Evolutionary conservation across 2,797 vertebrate species (phyloP).

Genomic region (Aratinga solstitialis): DNA sequence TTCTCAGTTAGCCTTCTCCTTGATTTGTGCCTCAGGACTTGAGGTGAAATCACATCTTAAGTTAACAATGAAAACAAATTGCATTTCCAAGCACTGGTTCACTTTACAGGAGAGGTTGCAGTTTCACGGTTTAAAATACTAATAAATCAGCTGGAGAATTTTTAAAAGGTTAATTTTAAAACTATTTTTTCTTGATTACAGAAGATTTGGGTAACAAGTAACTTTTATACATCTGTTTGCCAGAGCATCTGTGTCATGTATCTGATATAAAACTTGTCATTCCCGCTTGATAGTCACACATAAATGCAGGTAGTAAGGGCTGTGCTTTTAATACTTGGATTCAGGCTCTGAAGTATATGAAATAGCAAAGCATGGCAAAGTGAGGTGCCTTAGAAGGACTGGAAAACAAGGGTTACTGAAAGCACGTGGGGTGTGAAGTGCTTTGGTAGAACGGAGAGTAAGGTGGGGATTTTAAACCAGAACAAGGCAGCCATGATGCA

Average conservation of each 20-base stretch:
- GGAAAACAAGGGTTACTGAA: background rate
- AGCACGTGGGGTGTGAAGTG: rapidly evolving
- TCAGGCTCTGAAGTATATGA: background rate
- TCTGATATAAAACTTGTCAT: background rate
- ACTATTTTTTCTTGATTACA: background rate
- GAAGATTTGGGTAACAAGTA: background rate
- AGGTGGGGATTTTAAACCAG: background rate
- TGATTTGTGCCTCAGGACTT: background rate
- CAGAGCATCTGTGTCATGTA: background rate
- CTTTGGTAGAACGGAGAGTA: background rate
- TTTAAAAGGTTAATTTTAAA: background rate
- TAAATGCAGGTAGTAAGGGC: background rate
- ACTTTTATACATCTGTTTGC: background rate
- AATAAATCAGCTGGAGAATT: background rate
- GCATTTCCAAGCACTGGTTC: background rate
- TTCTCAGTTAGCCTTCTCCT: background rate
- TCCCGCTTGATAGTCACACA: background rate
- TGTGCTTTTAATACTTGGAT: background rate
- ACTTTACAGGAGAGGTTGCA: background rate
- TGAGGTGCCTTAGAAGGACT: background rate
- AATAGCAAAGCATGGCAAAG: background rate
- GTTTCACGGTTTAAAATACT: background rate
- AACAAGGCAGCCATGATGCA: background rate
- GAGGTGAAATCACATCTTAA: background rate
- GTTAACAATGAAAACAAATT: background rate